Evolutionary conservation across 1,140 invertebrate species (phyloP), one percentile per base, ranked within the genome.

Genomic region (Philaenus spumarius): DNA sequence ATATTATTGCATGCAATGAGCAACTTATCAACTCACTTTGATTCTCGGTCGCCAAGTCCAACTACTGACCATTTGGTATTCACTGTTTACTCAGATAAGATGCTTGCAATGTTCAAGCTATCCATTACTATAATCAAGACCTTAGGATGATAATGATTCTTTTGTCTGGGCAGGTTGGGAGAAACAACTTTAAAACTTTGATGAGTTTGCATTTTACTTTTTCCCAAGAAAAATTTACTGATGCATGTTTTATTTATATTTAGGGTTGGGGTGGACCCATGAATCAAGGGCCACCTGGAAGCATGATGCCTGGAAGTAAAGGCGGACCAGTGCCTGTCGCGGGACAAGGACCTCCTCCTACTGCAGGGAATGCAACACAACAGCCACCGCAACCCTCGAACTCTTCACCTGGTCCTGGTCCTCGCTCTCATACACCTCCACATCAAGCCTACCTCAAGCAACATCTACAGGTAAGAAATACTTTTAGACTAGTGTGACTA

Each of bases 361-460:
- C 42, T 11, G 39, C 35, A 24, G 26, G 26, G 3, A 30, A 30
- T 9, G 9, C 26, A 4, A 60, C 61, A 22, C 58, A 48, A 15
- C 59, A 60, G 26, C 53, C 51, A 39, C 59, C 58, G 34, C 59
- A 22, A 52, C 55, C 62, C 51, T 35, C 50, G 59, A 62, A 63
- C 58, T 20, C 58, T 46, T 57, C 53, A 47, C 61, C 67, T 34
- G 59, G 66, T 40, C 62, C 66, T 20, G 59, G 66, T 40, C 62
- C 66, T 20, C 66, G 68, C 23, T 64, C 68, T 30, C 69, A 66
- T 58, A 67, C 67, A 35, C 68, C 69, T 50, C 70, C 70, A 43
- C 67, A 69, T 63, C 50, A 53, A 1, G 76, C 80, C 71, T 85
- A 85, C 76, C 73, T 86, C 67, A 84, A 85, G 68, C 82, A 85